Base-by-base conservation (phyloP, 1,140 invertebrate species). In the Plectrocnemia conspersa region DNA sequence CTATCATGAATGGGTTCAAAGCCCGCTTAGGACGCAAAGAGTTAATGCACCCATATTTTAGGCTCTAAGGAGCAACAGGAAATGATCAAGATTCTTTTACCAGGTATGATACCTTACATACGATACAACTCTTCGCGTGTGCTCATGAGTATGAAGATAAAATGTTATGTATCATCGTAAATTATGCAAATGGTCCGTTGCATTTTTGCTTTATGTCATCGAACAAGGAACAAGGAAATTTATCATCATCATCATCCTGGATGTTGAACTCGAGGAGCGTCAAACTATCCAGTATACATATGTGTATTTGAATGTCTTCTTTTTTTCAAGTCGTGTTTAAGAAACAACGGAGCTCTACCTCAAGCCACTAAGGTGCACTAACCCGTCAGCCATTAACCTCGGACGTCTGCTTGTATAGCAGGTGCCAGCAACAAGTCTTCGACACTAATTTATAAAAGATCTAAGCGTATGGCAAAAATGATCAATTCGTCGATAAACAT, bases 311-410 rank as follows among this genome's bases (percentile, higher is more conserved):
- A 38, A 38, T 38, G 35, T 16, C 5, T 16, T 38, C 18, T 38
- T 38, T 38, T 13, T 13, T 16, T 16, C 35, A 16, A 29, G 27
- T 38, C 15, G 6, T 5, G 18, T 38, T 6, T 16, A 38, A 38
- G 27, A 16, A 38, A 38, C 35, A 38, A 38, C 35, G 35, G 35
- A 15, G 27, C 27, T 29, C 27, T 29, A 29, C 35, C 35, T 38
- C 35, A 16, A 38, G 18, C 35, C 35, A 16, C 35, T 38, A 23
- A 27, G 49, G 49, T 58, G 56, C 56, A 58, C 42, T 58, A 52
- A 58, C 56, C 56, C 48, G 19, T 24, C 33, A 46, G 56, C 40
- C 56, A 38, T 58, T 58, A 45, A 52, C 56, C 56, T 45, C 49
- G 16, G 25, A 4, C 13, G 54, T 27, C 21, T 27, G 44, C 15